These are phyloP conservation scores for Lucinisca nassula DNA, from an alignment of 2,888 invertebrate genomes.

Conservation along the genomic window DNA sequence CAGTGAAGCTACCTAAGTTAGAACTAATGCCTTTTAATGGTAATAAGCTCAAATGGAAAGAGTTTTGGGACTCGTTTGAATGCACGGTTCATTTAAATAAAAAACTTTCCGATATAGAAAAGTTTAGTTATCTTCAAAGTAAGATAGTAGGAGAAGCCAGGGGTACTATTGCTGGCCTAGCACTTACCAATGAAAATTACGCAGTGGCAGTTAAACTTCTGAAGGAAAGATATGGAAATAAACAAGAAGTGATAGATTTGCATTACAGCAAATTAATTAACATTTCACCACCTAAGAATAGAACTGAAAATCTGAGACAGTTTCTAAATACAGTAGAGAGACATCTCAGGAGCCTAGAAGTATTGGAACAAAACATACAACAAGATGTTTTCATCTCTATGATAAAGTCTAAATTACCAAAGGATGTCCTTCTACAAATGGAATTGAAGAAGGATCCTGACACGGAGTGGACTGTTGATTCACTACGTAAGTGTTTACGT, in stretches of 20 bases:
- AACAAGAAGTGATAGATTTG: conserved; percentile 47
- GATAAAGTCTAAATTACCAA: conserved; percentile 21
- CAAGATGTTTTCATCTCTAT: conserved; percentile 44
- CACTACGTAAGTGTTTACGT: conserved; percentile 21
- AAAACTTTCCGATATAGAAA: conserved; percentile 20
- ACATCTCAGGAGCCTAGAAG: conserved; percentile 21
- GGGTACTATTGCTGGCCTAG: conserved; percentile 42
- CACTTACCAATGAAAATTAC: conserved; percentile 47
- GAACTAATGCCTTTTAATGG: conserved; percentile 25
- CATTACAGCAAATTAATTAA: conserved; percentile 49
- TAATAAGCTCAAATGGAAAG: conserved; percentile 24
- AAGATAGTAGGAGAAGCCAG: conserved; percentile 20
- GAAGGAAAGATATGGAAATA: conserved; percentile 36
- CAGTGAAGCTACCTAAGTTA: conserved; percentile 40
- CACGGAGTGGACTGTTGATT: conserved; percentile 16
- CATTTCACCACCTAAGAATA: not conserved
- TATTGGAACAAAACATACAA: conserved; percentile 21
- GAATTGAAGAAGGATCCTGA: conserved; percentile 21
- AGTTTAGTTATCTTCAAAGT: conserved; percentile 19
- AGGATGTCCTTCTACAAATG: conserved; percentile 33
- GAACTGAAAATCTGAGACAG: not conserved
- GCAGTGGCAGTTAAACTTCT: conserved; percentile 39
- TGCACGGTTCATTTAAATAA: conserved; percentile 37
- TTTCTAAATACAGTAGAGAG: conserved; percentile 1
- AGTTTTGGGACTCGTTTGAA: conserved; percentile 42